Evolutionary conservation across 2,888 invertebrate species (phyloP).

Genomic region (Pterobdella sp.): DNA sequence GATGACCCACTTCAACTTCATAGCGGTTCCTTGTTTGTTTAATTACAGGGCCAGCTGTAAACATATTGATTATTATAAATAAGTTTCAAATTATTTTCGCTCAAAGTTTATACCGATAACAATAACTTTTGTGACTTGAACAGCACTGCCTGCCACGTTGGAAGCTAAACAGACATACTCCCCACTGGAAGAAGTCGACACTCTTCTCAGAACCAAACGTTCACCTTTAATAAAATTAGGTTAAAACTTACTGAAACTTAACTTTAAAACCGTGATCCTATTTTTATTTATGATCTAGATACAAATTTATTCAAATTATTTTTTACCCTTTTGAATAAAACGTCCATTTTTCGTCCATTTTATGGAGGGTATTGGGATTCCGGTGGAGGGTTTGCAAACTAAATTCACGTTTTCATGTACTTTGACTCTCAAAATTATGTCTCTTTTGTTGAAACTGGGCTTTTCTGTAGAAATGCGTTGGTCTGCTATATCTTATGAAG

Average conservation of each 20-base stretch:
- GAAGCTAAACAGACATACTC: slow-evolving; percentile 51
- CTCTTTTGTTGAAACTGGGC: slow-evolving; percentile 52
- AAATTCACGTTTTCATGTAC: slow-evolving; percentile 49
- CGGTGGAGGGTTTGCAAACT: slow-evolving; percentile 51
- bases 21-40: too few relatives aligned
- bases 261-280: too few relatives aligned
- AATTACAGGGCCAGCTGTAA: too few relatives aligned
- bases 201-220: too few relatives aligned
- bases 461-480: slow-evolving; percentile 45
- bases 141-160: slow-evolving; percentile 52
- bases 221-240: too few relatives aligned
- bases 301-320: not conserved
- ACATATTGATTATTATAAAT: too few relatives aligned
- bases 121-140: too few relatives aligned
- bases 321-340: not conserved
- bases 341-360: slow-evolving; percentile 45
- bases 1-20: slow-evolving; percentile 31
- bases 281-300: not conserved
- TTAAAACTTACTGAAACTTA: too few relatives aligned
- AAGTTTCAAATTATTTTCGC: not conserved
- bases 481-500: too few relatives aligned
- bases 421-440: slow-evolving; percentile 49
- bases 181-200: too few relatives aligned
- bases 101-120: too few relatives aligned
- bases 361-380: slow-evolving; percentile 50